Base-by-base conservation (phyloP, 2,797 vertebrate species). In the Ara ararauna region DNA sequence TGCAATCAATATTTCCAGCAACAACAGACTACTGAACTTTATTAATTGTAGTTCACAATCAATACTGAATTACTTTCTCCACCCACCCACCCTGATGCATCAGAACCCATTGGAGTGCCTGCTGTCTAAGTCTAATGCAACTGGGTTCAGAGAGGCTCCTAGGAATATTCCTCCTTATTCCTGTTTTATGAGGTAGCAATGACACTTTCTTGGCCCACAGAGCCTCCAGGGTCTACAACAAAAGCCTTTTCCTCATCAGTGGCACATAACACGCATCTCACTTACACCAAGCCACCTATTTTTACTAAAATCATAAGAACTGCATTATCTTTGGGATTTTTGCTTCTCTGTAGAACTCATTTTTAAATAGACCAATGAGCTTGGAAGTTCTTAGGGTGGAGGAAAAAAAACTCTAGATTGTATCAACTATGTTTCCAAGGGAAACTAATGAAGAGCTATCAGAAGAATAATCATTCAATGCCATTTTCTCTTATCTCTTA, bases 241-340 rank as follows among this genome's bases (percentile, higher is more conserved):
- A 91, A 91, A 75, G 23, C 21, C 32, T 68, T 77, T 74, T 58
- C 53, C 45, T 91, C 82, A n/a, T 11, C 73, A 65, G 16, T 21
- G 32, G 13, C 44, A 48, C 18, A 51, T 11, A 16, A 2, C 0
- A 1, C 0, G 0, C 16, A 4, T 82, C 53, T 87, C 61, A 8
- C 15, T 42, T 42, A 42, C 20, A 77, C 22, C 30, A 26, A 92
- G 32, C 4, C 30, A 36, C 9, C 4, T 30, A 19, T 65, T 68
- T 84, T 81, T 47, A 77, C 58, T 68, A 61, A 94, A 85, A 87
- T 42, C 22, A 3, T 34, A 38, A 5, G 20, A 83, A 18, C n/a
- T 48, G 45, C 22, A 21, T 40, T 68, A 45, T 64, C n/a, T 77
- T 82, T 61, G 61, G 47, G 53, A 89, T 80, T 92, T 71, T 48